Evolutionary conservation across 2,888 invertebrate species (phyloP), one percentile per base, ranked within the genome.

Genomic region (Acronicta alni): DNA sequence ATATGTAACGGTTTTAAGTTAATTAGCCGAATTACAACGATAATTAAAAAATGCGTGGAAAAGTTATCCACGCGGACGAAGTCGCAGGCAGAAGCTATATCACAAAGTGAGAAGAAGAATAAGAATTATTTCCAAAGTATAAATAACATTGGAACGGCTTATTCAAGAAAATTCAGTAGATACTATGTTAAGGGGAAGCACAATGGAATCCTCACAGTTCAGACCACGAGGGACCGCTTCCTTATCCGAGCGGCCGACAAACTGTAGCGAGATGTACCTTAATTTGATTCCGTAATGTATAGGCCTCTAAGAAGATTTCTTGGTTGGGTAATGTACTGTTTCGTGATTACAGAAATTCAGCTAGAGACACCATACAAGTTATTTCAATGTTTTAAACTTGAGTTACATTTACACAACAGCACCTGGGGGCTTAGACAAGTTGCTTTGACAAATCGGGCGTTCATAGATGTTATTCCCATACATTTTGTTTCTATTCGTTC

Each of bases 201-300:
- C 44, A 38, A 20, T 41, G 17, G 46, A 53, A 57, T 75, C 43
- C 54, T 51, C 54, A 63, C 52, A 54, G 46, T 51, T 75, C 42
- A 8, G 37, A 42, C 49, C 75, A 54, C 72, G 23, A 43, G 76
- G 72, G 76, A 75, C 57, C 63, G n/a, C 54, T 75, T 67, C 60
- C 72, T 75, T 72, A 67, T 67, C 47, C 47, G 49, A 54, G 41
- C 55, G 52, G 57, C 62, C 72, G 43, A 62, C 59, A 66, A 71
- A 60, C 72, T 75, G 62, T 75, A 62, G 59, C 58, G 49, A 70
- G 56, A 71, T 75, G 72, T 75, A 71, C 67, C 62, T 67, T 62
- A 72, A 72, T 67, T 75, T 75, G 57, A 71, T 71, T 67, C 53
- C 32, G 59, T 75, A 71, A 72, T 62, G 35, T 75, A 61, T 58